phyloP scores from a whole-genome alignment of 2,888 invertebrate genomes.

The Apoderus coryli region DNA sequence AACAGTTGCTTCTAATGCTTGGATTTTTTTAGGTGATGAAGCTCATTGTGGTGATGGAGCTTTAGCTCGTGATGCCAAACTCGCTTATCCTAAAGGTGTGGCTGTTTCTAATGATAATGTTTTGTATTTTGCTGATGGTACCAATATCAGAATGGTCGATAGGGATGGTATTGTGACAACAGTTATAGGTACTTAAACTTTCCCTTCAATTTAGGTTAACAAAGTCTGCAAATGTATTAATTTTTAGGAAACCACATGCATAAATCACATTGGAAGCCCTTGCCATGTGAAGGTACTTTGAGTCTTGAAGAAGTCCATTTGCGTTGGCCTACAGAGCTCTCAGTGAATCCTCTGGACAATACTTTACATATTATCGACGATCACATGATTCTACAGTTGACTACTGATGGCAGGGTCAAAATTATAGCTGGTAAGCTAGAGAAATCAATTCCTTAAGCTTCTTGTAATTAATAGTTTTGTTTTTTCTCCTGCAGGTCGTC shows the following conservation, averaged over 20 bases:
- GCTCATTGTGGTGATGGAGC: constrained; percentile 95
- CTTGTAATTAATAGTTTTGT: too few relatives aligned
- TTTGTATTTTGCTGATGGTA: constrained; percentile 90
- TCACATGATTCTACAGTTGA: constrained; percentile 86
- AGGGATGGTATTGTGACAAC: constrained; percentile 85
- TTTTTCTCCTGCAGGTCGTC: constrained; percentile 84
- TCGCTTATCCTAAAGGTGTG: constrained; percentile 93
- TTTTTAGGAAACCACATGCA: constrained; percentile 89
- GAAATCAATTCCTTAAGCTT: too few relatives aligned
- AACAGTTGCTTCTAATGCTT: too few relatives aligned
- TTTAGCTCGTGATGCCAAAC: constrained; percentile 78
- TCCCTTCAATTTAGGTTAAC: too few relatives aligned
- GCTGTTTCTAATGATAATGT: constrained; percentile 87
- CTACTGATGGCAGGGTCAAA: constrained; percentile 79
- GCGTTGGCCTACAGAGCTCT: constrained; percentile 90
- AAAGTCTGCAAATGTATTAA: too few relatives aligned
- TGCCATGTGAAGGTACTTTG: constrained; percentile 80
- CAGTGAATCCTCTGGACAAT: constrained; percentile 89
- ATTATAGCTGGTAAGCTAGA: too few relatives aligned
- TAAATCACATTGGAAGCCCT: constrained; percentile 85
- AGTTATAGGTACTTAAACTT: constrained; percentile 74
- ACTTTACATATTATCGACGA: constrained; percentile 92
- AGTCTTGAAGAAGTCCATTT: constrained; percentile 88
- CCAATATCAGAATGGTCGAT: constrained; percentile 83
- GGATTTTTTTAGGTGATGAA: too few relatives aligned